These are phyloP conservation scores for Cheirogaleus major DNA, from an alignment of 2,797 vertebrate species.

Conservation along the genomic window DNA sequence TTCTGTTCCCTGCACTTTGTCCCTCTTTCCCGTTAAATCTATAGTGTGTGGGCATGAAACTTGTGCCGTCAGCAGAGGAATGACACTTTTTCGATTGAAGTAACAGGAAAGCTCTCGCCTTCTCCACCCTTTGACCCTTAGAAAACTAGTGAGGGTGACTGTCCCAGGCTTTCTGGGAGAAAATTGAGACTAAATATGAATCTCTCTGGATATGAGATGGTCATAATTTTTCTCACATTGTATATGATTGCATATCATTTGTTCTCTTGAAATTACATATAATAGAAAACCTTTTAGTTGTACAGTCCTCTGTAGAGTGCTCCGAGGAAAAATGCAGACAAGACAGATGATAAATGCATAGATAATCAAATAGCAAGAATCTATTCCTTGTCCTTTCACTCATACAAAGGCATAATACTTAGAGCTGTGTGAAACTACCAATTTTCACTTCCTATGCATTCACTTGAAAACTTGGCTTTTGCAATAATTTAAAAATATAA, in stretches of 20 bases:
- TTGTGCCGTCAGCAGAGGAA: not conserved
- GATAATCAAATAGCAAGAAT: not conserved
- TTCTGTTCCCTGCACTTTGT: not conserved
- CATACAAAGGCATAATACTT: not conserved
- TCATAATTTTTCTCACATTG: slow-evolving; percentile 50
- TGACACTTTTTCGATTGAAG: not conserved
- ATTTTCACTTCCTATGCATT: slow-evolving; percentile 36
- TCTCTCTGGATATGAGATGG: slow-evolving; percentile 25
- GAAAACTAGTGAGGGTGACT: not conserved
- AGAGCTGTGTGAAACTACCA: not conserved
- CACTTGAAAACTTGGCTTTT: slow-evolving; percentile 28
- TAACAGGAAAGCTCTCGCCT: not conserved
- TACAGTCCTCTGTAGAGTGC: not conserved
- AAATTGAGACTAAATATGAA: slow-evolving; percentile 45
- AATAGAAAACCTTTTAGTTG: slow-evolving; percentile 59
- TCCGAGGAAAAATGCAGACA: not conserved
- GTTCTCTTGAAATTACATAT: slow-evolving; percentile 51
- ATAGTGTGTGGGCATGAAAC: not conserved
- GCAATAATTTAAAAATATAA: slow-evolving; percentile 33
- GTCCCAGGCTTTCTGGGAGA: not conserved
- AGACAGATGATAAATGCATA: not conserved
- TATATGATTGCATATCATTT: slow-evolving; percentile 49
- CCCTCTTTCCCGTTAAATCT: not conserved
- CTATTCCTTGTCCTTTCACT: not conserved
- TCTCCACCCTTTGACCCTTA: not conserved